phyloP scores from a whole-genome alignment of 2,797 vertebrate species.

The Valencia hispanica region DNA sequence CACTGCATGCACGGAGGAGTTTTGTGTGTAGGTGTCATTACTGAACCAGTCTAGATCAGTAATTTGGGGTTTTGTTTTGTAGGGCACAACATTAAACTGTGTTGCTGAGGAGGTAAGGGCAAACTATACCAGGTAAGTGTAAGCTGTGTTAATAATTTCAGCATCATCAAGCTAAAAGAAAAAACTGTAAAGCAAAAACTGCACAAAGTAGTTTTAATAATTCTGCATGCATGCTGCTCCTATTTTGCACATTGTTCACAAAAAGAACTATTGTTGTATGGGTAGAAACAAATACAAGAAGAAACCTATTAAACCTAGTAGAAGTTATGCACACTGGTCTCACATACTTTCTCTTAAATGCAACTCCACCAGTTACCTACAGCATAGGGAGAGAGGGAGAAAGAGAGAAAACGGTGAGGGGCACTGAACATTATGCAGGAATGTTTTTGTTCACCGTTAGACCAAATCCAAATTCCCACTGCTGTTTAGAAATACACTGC shows the following conservation, averaged over 20 bases:
- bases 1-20: constrained; percentile 20
- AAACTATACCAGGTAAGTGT: not conserved
- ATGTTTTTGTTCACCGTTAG: constrained; percentile 80
- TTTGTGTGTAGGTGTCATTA: constrained; percentile 28
- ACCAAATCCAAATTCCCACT: constrained; percentile 78
- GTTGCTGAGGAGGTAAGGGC: not conserved
- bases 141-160: not conserved
- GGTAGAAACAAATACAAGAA: not conserved
- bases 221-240: not conserved
- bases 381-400: constrained; percentile 5
- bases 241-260: not conserved
- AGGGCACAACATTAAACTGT: not conserved
- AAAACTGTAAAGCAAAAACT: not conserved
- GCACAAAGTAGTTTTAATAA: not conserved
- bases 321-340: not conserved
- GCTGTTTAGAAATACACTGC: constrained; percentile 50
- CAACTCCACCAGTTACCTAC: not conserved
- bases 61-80: not conserved
- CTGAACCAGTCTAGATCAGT: constrained; percentile 50
- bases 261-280: constrained; percentile 5
- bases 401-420: constrained; percentile 21
- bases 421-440: constrained; percentile 73
- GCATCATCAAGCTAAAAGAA: not conserved
- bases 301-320: not conserved
- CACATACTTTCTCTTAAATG: not conserved